Percentiles rank a stretch among this genome's conserved stretches.
These are phyloP conservation scores for Mimumesa dahlbomi DNA, from an alignment of 2,888 invertebrate species.

Conservation along the genomic window DNA sequence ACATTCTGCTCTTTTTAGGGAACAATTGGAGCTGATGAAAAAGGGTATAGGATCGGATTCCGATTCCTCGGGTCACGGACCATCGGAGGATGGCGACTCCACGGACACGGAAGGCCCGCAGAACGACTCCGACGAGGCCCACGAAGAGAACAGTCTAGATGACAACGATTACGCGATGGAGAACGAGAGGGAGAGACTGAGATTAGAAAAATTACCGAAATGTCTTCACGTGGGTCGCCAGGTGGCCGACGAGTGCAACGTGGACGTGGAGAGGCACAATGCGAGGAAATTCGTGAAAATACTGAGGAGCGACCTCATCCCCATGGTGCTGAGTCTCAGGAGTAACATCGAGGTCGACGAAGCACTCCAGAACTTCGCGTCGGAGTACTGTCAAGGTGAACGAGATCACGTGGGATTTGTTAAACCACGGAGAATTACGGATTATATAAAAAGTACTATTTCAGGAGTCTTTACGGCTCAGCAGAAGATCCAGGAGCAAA, in stretches of 20 bases:
- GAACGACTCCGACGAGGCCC: slow-evolving; percentile 74
- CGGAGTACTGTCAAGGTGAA: slow-evolving; percentile 91
- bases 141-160: slow-evolving; percentile 72
- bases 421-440: too few relatives aligned
- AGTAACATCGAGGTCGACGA: slow-evolving; percentile 95
- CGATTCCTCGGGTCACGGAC: slow-evolving; percentile 77
- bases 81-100: slow-evolving; percentile 77
- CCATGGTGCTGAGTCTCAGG: slow-evolving; percentile 87
- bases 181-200: slow-evolving; percentile 78
- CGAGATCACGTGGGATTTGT: background rate
- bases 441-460: background rate
- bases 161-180: slow-evolving; percentile 76
- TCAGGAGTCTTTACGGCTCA: slow-evolving; percentile 75
- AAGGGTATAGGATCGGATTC: slow-evolving; percentile 75
- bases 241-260: slow-evolving; percentile 84
- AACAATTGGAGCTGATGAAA: slow-evolving; percentile 79
- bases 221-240: slow-evolving; percentile 82
- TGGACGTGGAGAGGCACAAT: slow-evolving; percentile 92
- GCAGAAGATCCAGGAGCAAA: slow-evolving; percentile 74
- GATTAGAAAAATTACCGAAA: slow-evolving; percentile 83
- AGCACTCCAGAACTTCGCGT: slow-evolving; percentile 94
- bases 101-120: slow-evolving; percentile 77
- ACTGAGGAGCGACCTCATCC: slow-evolving; percentile 87
- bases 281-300: slow-evolving; percentile 91
- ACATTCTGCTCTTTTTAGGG: slow-evolving; percentile 65